A percentile compares a stretch with the other conserved stretches of the same genome.
phyloP scores from a whole-genome alignment of 2,888 invertebrate species.

The Caenorhabditis sulstoni region DNA sequence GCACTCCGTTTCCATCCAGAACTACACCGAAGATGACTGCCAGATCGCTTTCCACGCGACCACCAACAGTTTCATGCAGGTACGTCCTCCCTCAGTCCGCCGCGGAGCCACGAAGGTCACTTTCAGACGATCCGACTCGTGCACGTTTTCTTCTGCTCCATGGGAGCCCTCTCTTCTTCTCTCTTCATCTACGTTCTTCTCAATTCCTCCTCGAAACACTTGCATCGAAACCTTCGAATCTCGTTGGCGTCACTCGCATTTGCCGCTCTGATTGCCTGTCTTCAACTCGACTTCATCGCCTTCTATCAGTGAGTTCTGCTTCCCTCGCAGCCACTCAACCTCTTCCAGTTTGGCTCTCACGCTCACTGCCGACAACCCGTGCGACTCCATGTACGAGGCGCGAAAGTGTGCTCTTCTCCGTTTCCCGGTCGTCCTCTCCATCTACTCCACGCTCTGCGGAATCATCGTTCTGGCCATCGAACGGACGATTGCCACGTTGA shows the following conservation, averaged over 20 bases:
- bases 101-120: neutral
- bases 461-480: conserved; percentile 68
- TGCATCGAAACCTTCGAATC: conserved; percentile 67
- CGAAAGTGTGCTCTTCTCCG: conserved; percentile 49
- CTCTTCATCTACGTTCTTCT: conserved; percentile 67
- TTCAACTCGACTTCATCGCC: conserved; percentile 64
- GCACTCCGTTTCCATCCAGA: conserved; percentile 66
- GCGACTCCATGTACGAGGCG: conserved; percentile 62
- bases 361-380: conserved; percentile 51
- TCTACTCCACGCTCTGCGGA: conserved; percentile 67
- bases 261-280: conserved; percentile 66
- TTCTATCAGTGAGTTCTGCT: conserved; percentile 65
- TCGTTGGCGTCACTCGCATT: conserved; percentile 63
- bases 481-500: conserved; percentile 66
- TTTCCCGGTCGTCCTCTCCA: conserved; percentile 67
- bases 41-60: conserved; percentile 61
- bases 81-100: neutral
- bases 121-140: conserved; percentile 65
- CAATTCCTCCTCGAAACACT: conserved; percentile 58
- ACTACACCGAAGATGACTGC: conserved; percentile 65
- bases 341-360: conserved; percentile 52
- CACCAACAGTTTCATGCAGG: conserved; percentile 66
- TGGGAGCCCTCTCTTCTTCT: conserved; percentile 61
- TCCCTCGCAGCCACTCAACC: neutral
- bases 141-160: conserved; percentile 62